These are phyloP conservation scores for Chymomyza caudatula DNA, from an alignment of 2,888 invertebrate species.

Conservation along the genomic window DNA sequence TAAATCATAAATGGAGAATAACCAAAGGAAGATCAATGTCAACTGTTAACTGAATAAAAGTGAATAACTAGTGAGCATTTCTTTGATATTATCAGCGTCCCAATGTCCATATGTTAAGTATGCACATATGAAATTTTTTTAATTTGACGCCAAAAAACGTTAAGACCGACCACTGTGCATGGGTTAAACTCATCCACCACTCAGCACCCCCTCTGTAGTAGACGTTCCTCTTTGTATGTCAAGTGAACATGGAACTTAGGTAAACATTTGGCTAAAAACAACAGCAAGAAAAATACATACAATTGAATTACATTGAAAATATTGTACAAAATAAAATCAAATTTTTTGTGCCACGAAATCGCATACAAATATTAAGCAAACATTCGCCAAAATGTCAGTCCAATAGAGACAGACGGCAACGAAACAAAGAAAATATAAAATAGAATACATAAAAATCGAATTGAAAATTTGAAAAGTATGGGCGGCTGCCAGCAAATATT, in stretches of 20 bases:
- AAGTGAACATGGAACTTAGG: slow-evolving; percentile 46
- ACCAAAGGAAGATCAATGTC: too few species aligned
- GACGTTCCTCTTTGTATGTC: slow-evolving; percentile 13
- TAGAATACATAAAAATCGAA: slow-evolving; percentile 27
- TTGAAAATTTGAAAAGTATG: slow-evolving; percentile 51
- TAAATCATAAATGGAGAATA: too few species aligned
- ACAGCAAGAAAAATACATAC: slow-evolving; percentile 40
- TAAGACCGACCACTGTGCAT: not conserved
- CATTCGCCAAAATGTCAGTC: slow-evolving; percentile 31
- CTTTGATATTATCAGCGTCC: too few species aligned
- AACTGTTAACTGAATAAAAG: too few species aligned
- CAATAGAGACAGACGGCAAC: not conserved
- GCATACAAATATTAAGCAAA: slow-evolving; percentile 59
- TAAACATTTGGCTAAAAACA: slow-evolving; percentile 56
- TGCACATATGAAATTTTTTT: too few species aligned
- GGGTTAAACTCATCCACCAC: not conserved
- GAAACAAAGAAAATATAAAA: slow-evolving; percentile 52
- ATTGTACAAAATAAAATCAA: slow-evolving; percentile 34
- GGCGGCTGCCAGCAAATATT: slow-evolving; percentile 42
- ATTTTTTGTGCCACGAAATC: slow-evolving; percentile 39
- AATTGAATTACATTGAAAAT: slow-evolving; percentile 72
- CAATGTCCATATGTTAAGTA: too few species aligned
- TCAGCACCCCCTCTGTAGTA: slow-evolving; percentile 48
- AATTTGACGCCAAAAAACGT: slow-evolving; percentile 12
- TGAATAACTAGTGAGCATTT: too few species aligned